phyloP scores from a whole-genome alignment of 2,888 invertebrate genomes.

The Heliothis peltigera region DNA sequence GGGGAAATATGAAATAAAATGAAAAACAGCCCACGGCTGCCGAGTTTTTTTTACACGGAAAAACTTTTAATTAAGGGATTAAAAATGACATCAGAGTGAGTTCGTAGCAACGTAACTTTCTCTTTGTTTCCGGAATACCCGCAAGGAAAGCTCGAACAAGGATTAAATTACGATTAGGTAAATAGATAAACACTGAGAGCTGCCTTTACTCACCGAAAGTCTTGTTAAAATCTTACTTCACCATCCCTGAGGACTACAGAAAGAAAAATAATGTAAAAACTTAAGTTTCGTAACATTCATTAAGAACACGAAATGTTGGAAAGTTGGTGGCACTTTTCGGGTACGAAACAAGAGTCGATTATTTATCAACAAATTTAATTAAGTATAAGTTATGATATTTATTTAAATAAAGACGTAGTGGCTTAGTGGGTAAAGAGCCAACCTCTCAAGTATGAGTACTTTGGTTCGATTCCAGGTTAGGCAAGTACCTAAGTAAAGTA shows the following conservation, averaged over 20 bases:
- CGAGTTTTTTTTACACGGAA: constrained; percentile 77
- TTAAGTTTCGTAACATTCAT: constrained; percentile 44
- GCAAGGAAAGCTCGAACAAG: constrained; percentile 68
- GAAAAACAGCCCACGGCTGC: constrained; percentile 83
- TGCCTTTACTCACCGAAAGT: constrained; percentile 64
- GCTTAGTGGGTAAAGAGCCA: no score
- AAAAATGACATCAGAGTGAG: constrained; percentile 88
- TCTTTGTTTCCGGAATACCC: constrained; percentile 77
- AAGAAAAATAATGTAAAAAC: constrained; percentile 52
- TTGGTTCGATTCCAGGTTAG: no score
- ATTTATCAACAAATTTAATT: constrained; percentile 43
- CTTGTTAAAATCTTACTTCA: constrained; percentile 70
- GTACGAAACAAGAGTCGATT: constrained; percentile 36
- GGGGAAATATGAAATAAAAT: constrained; percentile 88
- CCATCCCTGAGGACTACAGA: constrained; percentile 57
- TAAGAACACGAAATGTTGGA: constrained; percentile 40
- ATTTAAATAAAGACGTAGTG: constrained; percentile 16
- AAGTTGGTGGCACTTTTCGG: constrained; percentile 37
- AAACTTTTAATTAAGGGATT: constrained; percentile 90
- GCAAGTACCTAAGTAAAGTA: no score
- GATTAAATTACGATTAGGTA: constrained; percentile 67
- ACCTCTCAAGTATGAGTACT: no score
- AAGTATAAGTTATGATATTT: constrained; percentile 40
- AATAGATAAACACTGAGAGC: constrained; percentile 68
- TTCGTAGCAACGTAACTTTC: constrained; percentile 83